These are phyloP conservation scores for Hymenopus coronatus DNA, from an alignment of 2,888 invertebrate species.

Conservation along the genomic window DNA sequence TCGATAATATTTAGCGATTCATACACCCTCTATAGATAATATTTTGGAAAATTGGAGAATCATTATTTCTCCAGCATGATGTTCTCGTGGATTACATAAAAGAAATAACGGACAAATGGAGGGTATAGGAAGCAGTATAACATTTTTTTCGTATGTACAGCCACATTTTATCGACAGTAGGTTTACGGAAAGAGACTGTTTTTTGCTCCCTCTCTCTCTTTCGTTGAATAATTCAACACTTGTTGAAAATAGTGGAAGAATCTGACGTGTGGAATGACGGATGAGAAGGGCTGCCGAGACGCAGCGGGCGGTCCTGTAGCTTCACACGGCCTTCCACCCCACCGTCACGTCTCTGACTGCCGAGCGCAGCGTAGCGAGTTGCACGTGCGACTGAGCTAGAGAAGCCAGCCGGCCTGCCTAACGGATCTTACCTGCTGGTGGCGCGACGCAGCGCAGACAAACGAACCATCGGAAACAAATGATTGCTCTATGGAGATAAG, in stretches of 20 bases:
- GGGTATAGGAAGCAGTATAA: background rate
- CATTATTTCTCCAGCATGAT: no score
- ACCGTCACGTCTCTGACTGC: background rate
- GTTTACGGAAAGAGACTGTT: background rate
- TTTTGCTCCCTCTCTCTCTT: background rate
- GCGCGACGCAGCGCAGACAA: background rate
- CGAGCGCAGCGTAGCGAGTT: background rate
- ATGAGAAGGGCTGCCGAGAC: constrained; percentile 6
- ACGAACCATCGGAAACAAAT: background rate
- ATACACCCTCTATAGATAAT: no score
- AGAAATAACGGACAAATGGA: background rate
- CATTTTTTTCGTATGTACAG: background rate
- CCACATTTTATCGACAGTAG: background rate
- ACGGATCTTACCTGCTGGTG: background rate
- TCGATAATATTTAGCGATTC: no score
- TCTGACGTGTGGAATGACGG: constrained; percentile 2
- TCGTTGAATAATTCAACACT: background rate
- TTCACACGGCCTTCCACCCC: background rate
- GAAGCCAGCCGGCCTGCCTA: background rate
- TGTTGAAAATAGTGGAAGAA: background rate
- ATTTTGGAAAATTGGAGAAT: no score
- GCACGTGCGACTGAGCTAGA: background rate
- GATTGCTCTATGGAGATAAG: background rate
- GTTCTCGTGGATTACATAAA: no score
- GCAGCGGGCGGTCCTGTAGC: background rate